phyloP scores from a whole-genome alignment of 2,113 vertebrate genomes.

The Aptenodytes forsteri region DNA sequence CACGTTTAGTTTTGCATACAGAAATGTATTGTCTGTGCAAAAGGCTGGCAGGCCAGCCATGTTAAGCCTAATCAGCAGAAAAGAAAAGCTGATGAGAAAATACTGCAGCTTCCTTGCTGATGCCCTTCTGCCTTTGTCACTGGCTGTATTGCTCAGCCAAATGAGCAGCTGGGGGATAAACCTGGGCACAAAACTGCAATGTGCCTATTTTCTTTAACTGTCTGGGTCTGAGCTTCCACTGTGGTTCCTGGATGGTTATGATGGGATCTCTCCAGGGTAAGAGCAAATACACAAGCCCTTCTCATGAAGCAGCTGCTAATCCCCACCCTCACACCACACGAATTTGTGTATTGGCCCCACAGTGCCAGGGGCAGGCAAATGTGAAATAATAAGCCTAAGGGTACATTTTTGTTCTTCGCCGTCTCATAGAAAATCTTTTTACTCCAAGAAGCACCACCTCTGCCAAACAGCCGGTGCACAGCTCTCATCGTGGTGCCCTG shows the following conservation, averaged over 20 bases:
- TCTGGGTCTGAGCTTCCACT: background rate
- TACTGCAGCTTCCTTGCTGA: background rate
- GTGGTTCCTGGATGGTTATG: fast-evolving
- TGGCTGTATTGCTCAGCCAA: background rate
- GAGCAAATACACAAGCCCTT: background rate
- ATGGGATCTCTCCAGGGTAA: background rate
- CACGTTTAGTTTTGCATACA: background rate
- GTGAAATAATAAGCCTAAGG: background rate
- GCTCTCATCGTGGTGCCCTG: background rate
- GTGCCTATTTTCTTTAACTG: background rate
- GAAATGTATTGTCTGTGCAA: background rate
- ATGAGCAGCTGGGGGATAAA: background rate
- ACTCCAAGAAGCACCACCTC: background rate
- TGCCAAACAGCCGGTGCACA: background rate
- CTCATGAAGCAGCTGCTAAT: background rate
- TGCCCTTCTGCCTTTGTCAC: background rate
- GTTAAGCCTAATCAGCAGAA: background rate
- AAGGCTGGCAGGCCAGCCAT: background rate
- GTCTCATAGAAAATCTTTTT: background rate
- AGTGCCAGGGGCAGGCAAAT: background rate
- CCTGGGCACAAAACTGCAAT: background rate
- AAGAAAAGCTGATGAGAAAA: background rate
- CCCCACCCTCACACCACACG: background rate
- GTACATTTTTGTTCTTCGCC: fast-evolving
- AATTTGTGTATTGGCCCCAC: background rate